These are phyloP conservation scores for Brachionus asplanchnoidis DNA, from an alignment of 1,140 invertebrate genomes.

Conservation along the genomic window DNA sequence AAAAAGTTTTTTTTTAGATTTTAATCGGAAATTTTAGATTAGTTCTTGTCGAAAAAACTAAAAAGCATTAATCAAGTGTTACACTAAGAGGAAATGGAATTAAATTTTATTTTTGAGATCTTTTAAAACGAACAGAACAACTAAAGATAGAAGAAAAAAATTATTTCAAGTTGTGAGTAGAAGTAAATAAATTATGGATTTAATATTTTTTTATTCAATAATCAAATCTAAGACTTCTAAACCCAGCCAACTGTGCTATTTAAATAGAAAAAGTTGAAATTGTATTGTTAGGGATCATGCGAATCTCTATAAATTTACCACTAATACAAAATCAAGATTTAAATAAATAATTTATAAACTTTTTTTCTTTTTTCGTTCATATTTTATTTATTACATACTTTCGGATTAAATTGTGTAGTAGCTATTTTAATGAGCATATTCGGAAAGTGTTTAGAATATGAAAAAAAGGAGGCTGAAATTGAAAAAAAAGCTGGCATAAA, in stretches of 20 bases:
- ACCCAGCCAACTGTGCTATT: background rate
- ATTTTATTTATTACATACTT: background rate
- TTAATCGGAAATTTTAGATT: background rate
- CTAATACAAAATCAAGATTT: background rate
- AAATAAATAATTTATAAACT: background rate
- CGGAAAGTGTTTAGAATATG: background rate
- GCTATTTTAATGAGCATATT: background rate
- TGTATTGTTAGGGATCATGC: background rate
- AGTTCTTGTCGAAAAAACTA: background rate
- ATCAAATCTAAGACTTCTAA: background rate
- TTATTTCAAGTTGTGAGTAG: background rate
- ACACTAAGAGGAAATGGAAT: background rate
- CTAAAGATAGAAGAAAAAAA: background rate
- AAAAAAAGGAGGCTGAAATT: background rate
- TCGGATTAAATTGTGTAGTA: background rate
- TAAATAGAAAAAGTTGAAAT: background rate
- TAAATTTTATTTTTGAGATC: background rate
- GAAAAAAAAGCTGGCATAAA: constrained; percentile 4
- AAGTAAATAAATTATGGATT: background rate
- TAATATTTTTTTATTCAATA: background rate
- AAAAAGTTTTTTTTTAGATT: background rate
- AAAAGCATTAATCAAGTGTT: background rate
- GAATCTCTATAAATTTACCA: background rate
- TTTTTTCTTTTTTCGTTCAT: background rate
- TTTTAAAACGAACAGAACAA: background rate